A percentile compares a stretch with the other conserved stretches of the same genome.
These are phyloP conservation scores for Epinotia bilunana DNA, from an alignment of 2,888 invertebrate species.

Conservation along the genomic window DNA sequence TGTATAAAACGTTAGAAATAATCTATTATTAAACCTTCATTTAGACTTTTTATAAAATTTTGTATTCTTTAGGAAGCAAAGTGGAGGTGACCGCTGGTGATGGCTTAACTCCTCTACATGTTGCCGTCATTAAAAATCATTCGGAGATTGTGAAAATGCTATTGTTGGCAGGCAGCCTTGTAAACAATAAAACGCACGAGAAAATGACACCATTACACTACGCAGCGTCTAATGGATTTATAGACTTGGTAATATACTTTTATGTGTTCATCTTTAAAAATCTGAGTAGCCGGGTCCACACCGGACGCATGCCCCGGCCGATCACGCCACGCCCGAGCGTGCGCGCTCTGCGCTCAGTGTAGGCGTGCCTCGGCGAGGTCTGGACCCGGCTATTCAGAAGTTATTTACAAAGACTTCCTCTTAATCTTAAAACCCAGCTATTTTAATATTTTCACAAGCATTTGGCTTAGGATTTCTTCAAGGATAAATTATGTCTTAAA, in stretches of 20 bases:
- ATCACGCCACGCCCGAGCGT: too few species aligned
- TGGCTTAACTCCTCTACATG: conserved; percentile 88
- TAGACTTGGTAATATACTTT: conserved; percentile 73
- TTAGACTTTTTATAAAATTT: conserved; percentile 16
- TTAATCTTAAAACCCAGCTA: neutral
- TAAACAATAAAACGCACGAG: conserved; percentile 85
- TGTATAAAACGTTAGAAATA: too few species aligned
- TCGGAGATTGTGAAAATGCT: conserved; percentile 83
- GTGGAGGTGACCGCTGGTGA: conserved; percentile 87
- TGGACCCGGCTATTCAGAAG: neutral
- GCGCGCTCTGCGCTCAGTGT: too few species aligned
- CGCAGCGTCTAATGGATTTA: conserved; percentile 84
- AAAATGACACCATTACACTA: conserved; percentile 86
- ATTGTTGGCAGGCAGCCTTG: conserved; percentile 83
- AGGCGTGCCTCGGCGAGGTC: too few species aligned
- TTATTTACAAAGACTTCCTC: neutral
- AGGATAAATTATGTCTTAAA: neutral
- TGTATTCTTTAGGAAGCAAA: conserved; percentile 79
- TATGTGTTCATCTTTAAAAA: neutral
- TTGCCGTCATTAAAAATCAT: conserved; percentile 86
- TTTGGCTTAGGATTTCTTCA: too few species aligned
- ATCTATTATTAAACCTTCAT: too few species aligned
- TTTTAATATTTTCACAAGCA: too few species aligned
- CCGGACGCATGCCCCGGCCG: too few species aligned
- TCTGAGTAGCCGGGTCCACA: neutral